Evolutionary conservation across 2,797 vertebrate species (phyloP).

Genomic region (Sebastes trivittatus): DNA sequence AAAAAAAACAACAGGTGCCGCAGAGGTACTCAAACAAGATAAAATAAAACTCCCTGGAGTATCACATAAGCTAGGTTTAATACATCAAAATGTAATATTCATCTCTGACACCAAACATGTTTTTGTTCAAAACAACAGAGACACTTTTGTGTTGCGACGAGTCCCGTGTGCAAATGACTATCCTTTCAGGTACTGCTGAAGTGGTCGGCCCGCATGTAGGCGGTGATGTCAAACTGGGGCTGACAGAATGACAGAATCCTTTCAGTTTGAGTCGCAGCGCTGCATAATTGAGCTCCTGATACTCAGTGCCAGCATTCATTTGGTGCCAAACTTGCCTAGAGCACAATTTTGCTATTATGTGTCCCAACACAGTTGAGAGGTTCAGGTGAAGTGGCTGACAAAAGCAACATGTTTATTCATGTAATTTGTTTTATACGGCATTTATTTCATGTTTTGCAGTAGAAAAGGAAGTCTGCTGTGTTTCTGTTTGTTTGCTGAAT

Average conservation of each 20-base stretch:
- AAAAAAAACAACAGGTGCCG: neutral
- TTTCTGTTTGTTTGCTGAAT: too few relatives aligned
- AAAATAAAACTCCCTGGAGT: neutral
- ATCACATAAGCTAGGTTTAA: neutral
- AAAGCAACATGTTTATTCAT: constrained; percentile 8
- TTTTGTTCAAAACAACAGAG: constrained; percentile 27
- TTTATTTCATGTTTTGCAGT: neutral
- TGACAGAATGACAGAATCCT: constrained; percentile 53
- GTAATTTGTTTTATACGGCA: neutral
- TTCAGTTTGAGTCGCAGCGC: constrained; percentile 14
- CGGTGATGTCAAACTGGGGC: constrained; percentile 30
- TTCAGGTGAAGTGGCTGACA: constrained; percentile 20
- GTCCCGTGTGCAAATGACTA: neutral
- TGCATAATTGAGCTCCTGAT: constrained; percentile 42
- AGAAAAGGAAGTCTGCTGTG: neutral
- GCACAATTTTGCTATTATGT: neutral
- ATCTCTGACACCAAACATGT: neutral
- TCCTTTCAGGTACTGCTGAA: constrained; percentile 18
- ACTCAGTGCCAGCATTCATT: constrained; percentile 21
- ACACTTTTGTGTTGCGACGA: neutral
- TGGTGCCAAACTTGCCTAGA: neutral
- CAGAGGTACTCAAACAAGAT: neutral
- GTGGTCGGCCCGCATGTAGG: constrained; percentile 19
- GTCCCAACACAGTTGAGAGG: neutral
- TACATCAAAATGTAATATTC: neutral